phyloP scores from a whole-genome alignment of 2,797 vertebrate species.

The Lateolabrax maculatus region DNA sequence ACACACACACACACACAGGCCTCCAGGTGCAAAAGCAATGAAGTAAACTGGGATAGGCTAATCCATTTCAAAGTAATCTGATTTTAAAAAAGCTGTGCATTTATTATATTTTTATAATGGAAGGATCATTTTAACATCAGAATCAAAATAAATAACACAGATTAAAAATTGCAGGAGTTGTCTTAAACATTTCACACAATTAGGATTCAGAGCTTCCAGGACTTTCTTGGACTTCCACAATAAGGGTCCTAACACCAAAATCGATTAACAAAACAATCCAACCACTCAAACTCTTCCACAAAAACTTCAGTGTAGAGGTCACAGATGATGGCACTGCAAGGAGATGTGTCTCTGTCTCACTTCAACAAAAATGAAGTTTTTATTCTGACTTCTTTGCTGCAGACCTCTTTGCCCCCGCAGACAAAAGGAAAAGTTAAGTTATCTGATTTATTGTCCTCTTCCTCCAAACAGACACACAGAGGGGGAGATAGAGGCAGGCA shows the following conservation, averaged over 20 bases:
- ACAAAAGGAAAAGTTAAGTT: slow-evolving; percentile 44
- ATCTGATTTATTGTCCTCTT: slow-evolving; percentile 48
- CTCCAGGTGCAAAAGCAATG: slow-evolving; percentile 2
- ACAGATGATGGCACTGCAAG: neutral
- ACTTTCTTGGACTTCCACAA: neutral
- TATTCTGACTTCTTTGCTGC: slow-evolving; percentile 6
- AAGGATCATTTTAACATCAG: neutral
- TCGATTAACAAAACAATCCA: slow-evolving; percentile 32
- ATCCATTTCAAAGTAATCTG: neutral
- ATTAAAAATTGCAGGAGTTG: neutral
- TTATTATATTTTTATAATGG: slow-evolving; percentile 1
- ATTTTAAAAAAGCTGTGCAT: neutral
- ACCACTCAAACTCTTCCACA: neutral
- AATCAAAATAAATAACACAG: neutral
- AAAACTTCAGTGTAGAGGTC: neutral
- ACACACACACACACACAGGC: neutral
- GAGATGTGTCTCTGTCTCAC: slow-evolving; percentile 30
- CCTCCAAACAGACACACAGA: slow-evolving; percentile 36
- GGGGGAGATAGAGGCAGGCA: slow-evolving; percentile 43
- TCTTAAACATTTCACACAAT: neutral
- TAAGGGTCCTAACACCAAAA: neutral
- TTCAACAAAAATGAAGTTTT: slow-evolving; percentile 33
- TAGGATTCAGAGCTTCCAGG: neutral
- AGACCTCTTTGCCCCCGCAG: slow-evolving; percentile 37
- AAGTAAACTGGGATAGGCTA: neutral